Evolutionary conservation across 92 coral and sea anemone genomes (phyloP), one percentile per base, ranked within the genome.

Genomic region (Bergia puertoricense): DNA sequence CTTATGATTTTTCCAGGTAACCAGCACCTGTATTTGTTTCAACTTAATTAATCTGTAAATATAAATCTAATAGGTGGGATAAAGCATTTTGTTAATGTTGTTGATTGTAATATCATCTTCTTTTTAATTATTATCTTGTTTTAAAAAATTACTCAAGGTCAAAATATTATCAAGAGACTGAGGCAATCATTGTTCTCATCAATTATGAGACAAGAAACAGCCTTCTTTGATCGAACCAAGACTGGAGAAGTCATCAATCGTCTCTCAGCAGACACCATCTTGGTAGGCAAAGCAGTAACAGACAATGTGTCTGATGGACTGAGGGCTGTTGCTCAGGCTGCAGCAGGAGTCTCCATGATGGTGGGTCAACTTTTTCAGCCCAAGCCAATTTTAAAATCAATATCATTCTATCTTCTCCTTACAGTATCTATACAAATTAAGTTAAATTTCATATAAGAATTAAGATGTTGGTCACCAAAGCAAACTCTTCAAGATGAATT

Each of bases 231-330:
- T 82, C 90, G 54, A 79, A 94, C 94, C 69, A 93, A 93, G 84
- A 95, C 99, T 68, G 99, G 99, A 59, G 99, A 97, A 77, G 91
- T 97, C 57, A 93, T 95, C 85, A 97, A 95, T 87, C 93, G 99
- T 8, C 90, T 97, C 80, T 97, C 99, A 74, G 96, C 97, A 5
- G 99, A 97, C 86, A 94, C 98, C 85, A 92, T 94, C 42, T 92
- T 97, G 73, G 95, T 97, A 15, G 99, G 99, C 1, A 96, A 95
- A 88, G 99, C 99, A 36, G 95, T 97, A 76, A 97, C 99, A 54
- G 98, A 97, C 82, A 97, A 97, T 95, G 99, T 97, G 22, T 97
- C 99, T 50, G 99, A 97, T 91, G 99, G 99, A 14, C 88, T 97
- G 6, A 85, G 99, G 84, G 99, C 99, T 38, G 93, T 94, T 38